phyloP scores from a whole-genome alignment of 2,888 invertebrate species.

The Odontomyia ornata region DNA sequence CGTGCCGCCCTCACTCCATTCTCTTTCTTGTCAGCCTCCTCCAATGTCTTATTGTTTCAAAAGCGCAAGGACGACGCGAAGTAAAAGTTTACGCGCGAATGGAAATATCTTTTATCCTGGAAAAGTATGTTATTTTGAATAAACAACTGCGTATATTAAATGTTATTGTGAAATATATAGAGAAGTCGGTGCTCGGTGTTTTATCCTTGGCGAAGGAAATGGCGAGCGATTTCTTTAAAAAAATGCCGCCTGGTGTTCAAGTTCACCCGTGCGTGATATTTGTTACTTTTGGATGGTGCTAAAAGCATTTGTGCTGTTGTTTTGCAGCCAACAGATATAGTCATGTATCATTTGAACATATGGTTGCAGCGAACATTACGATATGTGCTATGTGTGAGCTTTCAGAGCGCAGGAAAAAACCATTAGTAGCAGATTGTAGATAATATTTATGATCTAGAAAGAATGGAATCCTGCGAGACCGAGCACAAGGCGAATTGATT shows the following conservation, averaged over 20 bases:
- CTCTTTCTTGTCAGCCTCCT: background rate
- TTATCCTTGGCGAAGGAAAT: background rate
- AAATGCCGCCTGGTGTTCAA: background rate
- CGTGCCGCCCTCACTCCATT: background rate
- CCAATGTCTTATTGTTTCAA: background rate
- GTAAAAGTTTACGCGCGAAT: background rate
- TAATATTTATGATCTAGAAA: constrained; percentile 16
- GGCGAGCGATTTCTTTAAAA: background rate
- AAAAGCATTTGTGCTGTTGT: background rate
- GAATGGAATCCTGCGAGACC: background rate
- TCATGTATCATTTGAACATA: background rate
- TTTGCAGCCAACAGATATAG: background rate
- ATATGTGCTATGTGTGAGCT: background rate
- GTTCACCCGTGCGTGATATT: background rate
- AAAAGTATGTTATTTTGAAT: constrained; percentile 13
- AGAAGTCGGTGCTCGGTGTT: background rate
- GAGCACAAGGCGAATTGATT: background rate
- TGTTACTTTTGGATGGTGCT: background rate
- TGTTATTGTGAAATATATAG: background rate
- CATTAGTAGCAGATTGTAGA: constrained; percentile 27
- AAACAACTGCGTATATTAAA: constrained; percentile 24
- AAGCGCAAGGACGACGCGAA: background rate
- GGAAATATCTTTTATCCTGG: background rate
- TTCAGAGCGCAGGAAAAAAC: background rate
- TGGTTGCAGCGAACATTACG: background rate